Evolutionary conservation across 2,888 invertebrate species (phyloP).

Genomic region (Tachina fera): DNA sequence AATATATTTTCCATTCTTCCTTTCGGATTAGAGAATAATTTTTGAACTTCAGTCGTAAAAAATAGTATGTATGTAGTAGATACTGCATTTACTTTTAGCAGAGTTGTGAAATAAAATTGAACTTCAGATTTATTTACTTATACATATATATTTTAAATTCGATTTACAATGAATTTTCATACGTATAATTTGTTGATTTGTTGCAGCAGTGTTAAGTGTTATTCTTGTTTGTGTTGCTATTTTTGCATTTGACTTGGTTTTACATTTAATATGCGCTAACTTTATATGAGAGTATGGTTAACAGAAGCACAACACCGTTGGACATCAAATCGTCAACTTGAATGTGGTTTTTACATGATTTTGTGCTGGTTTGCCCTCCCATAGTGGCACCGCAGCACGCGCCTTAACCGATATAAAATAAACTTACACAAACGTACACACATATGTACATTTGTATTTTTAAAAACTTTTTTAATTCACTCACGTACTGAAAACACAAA

Average conservation of each 20-base stretch:
- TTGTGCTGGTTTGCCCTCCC: constrained; percentile 79
- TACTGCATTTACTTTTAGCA: background rate
- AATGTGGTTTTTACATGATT: constrained; percentile 71
- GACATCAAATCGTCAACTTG: constrained; percentile 72
- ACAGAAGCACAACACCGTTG: constrained; percentile 72
- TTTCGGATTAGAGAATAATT: background rate
- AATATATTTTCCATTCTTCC: no score
- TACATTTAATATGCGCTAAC: background rate
- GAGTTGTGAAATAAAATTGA: background rate
- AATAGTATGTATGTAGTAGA: no score
- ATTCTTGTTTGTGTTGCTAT: constrained; percentile 2
- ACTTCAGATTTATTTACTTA: background rate
- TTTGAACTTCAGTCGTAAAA: background rate
- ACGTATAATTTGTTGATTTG: constrained; percentile 16
- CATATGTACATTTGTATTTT: background rate
- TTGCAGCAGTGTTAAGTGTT: constrained; percentile 2
- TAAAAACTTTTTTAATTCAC: constrained; percentile 15
- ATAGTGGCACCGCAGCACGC: constrained; percentile 82
- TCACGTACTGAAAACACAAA: constrained; percentile 46
- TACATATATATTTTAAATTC: constrained; percentile 22
- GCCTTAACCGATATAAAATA: constrained; percentile 72
- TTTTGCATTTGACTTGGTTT: constrained; percentile 55
- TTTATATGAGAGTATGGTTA: constrained; percentile 23
- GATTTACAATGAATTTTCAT: constrained; percentile 26
- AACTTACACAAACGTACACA: background rate